Percentiles rank a stretch among this genome's conserved stretches.
Conservation (phyloP, 2,113 vertebrate genomes). For the Sinocyclocheilus anophthalmus region DNA sequence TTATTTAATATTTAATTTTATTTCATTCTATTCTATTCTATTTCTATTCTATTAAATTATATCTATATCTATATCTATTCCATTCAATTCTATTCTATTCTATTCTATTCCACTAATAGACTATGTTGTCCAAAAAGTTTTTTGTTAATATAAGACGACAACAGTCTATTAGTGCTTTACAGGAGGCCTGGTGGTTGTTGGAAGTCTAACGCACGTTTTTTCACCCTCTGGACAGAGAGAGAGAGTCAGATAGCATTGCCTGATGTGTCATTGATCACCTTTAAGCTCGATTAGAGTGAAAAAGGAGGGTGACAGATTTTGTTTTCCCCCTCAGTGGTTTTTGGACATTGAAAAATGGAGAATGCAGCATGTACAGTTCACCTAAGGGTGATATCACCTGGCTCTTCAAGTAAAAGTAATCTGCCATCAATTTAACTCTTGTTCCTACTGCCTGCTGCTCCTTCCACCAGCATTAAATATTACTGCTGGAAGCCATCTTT, state of each 20-base stretch:
- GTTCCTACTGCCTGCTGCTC: not conserved
- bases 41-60: too few species aligned
- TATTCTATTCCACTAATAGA: too few species aligned
- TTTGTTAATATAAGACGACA: too few species aligned
- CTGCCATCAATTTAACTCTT: conserved; percentile 25
- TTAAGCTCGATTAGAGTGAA: conserved; percentile 44
- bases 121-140: too few species aligned
- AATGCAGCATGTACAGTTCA: conserved; percentile 29
- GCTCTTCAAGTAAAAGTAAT: conserved; percentile 28
- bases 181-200: not conserved
- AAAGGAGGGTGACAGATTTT: conserved; percentile 45
- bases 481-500: not conserved
- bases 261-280: conserved; percentile 46
- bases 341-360: conserved; percentile 39
- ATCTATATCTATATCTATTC: too few species aligned
- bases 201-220: not conserved
- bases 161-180: not conserved
- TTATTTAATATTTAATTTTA: too few species aligned
- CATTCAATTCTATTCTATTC: too few species aligned
- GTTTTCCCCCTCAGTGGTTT: conserved; percentile 39
- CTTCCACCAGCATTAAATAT: not conserved
- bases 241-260: not conserved
- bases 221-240: not conserved
- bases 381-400: conserved; percentile 7
- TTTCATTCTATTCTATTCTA: too few species aligned